phyloP scores from a whole-genome alignment of 2,113 vertebrate species.

The Trichechus manatus region DNA sequence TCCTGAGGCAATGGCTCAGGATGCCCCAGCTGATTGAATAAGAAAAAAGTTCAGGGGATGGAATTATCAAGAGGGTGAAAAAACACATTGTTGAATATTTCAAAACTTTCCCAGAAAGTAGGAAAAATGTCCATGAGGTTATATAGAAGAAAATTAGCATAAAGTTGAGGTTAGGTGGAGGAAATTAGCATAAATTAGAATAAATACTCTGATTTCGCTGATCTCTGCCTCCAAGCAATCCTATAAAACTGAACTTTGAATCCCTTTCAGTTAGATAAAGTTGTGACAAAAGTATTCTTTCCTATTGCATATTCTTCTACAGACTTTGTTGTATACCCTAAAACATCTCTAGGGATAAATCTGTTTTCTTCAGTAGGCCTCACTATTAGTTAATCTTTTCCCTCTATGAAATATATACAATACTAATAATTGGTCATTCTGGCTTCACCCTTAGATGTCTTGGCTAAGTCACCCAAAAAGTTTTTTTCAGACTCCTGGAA shows the following conservation, averaged over 20 bases:
- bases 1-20: neutral
- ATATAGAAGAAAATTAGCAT: constrained; percentile 71
- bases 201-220: constrained; percentile 73
- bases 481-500: constrained; percentile 6
- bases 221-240: constrained; percentile 69
- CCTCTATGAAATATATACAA: neutral
- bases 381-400: constrained; percentile 31
- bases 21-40: constrained; percentile 42
- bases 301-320: neutral
- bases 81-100: constrained; percentile 70
- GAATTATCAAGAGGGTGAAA: constrained; percentile 58
- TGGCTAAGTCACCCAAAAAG: constrained; percentile 9
- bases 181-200: constrained; percentile 77
- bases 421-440: constrained; percentile 23
- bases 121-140: constrained; percentile 64
- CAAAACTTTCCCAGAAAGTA: constrained; percentile 69
- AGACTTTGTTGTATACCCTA: neutral
- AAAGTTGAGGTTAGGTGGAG: constrained; percentile 48
- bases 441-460: neutral
- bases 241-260: constrained; percentile 70
- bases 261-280: constrained; percentile 47
- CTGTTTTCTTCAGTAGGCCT: constrained; percentile 31
- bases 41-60: constrained; percentile 53
- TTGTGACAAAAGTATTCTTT: constrained; percentile 34
- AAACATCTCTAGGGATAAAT: constrained; percentile 41